A percentile compares a stretch with the other conserved stretches of the same genome.
These are phyloP conservation scores for Chrysolina oricalcia DNA, from an alignment of 2,888 invertebrate genomes.

Conservation along the genomic window DNA sequence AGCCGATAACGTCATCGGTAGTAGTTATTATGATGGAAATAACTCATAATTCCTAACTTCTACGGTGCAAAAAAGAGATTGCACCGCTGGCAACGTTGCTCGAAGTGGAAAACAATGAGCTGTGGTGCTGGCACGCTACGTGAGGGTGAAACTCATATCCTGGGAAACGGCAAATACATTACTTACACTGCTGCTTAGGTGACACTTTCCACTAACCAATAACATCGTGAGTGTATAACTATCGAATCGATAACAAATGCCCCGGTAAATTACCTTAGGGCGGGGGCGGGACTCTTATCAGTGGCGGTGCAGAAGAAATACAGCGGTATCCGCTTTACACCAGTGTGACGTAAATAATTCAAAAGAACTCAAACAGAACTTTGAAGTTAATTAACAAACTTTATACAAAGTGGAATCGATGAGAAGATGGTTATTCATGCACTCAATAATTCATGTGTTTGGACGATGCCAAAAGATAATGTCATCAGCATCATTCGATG, in stretches of 20 bases:
- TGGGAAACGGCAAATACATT: constrained; percentile 13
- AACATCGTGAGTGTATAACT: constrained; percentile 22
- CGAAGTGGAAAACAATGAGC: constrained; percentile 14
- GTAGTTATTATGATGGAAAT: neutral
- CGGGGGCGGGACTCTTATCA: neutral
- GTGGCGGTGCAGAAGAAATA: neutral
- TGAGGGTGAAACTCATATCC: constrained; percentile 21
- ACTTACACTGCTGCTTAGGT: constrained; percentile 21
- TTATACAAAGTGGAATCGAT: no score
- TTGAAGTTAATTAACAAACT: no score
- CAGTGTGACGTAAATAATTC: neutral
- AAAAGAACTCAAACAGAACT: no score
- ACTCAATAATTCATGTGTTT: no score
- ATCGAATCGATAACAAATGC: constrained; percentile 24
- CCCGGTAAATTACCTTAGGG: constrained; percentile 1
- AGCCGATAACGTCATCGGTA: no score
- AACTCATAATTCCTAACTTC: neutral
- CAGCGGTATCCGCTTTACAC: neutral
- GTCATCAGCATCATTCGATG: no score
- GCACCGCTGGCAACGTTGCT: neutral
- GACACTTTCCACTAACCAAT: constrained; percentile 19
- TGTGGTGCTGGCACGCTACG: constrained; percentile 19
- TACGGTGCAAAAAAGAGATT: neutral
- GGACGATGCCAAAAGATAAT: no score
- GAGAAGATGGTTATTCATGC: no score